phyloP scores from a whole-genome alignment of 2,113 vertebrate genomes.

The Chaenogobius annularis region DNA sequence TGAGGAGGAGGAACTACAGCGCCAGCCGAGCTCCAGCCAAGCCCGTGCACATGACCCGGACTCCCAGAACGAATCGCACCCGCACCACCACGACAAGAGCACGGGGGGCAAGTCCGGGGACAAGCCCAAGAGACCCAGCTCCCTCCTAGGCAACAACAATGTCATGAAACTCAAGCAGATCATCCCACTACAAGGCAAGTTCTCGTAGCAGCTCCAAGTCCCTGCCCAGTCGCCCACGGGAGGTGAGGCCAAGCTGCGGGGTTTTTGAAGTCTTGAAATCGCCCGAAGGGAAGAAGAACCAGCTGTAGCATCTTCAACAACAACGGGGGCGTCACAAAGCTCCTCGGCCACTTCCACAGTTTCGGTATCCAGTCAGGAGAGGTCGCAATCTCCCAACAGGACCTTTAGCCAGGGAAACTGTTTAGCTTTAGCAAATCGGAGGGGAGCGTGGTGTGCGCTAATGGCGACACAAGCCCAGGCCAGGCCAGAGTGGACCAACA shows the following conservation, averaged over 20 bases:
- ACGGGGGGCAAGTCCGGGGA: slow-evolving; percentile 66
- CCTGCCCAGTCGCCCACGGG: slow-evolving; percentile 84
- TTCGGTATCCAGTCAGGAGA: slow-evolving; percentile 72
- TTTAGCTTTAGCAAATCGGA: slow-evolving; percentile 86
- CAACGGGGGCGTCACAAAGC: slow-evolving; percentile 57
- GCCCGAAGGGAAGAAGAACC: slow-evolving; percentile 80
- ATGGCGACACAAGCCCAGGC: slow-evolving; percentile 72
- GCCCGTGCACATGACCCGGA: slow-evolving; percentile 82
- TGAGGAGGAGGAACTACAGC: slow-evolving; percentile 90
- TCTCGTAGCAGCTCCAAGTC: slow-evolving; percentile 79
- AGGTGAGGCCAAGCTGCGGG: slow-evolving; percentile 86
- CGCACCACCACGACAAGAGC: slow-evolving; percentile 76
- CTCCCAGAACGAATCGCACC: slow-evolving; percentile 69
- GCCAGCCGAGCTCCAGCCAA: slow-evolving; percentile 88
- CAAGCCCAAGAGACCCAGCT: slow-evolving; percentile 88
- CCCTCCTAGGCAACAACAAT: slow-evolving; percentile 88
- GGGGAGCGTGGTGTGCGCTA: slow-evolving; percentile 72
- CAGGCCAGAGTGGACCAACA: slow-evolving; percentile 16
- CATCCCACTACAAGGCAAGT: slow-evolving; percentile 90
- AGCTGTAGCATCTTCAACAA: neutral
- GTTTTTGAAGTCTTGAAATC: slow-evolving; percentile 90
- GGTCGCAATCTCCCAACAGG: slow-evolving; percentile 87
- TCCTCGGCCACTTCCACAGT: slow-evolving; percentile 12
- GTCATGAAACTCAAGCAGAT: slow-evolving; percentile 94
- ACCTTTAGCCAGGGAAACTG: slow-evolving; percentile 87